Evolutionary conservation across 2,797 vertebrate genomes (phyloP).

Genomic region (Sebastes kiyomatsui): DNA sequence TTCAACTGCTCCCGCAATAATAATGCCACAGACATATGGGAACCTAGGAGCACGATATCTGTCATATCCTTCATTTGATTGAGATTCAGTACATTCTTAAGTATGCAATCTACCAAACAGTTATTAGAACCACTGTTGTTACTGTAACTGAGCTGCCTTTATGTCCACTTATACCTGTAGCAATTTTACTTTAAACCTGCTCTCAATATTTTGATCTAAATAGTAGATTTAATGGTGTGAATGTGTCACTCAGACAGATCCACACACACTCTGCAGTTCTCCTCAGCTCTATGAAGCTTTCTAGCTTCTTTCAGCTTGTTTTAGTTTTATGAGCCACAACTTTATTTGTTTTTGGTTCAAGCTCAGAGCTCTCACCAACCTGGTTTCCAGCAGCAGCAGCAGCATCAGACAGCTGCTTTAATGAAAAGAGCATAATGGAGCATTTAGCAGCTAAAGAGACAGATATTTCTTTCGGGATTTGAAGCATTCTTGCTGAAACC

Average conservation of each 20-base stretch:
- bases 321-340: background rate
- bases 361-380: background rate
- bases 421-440: background rate
- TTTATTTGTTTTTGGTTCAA: background rate
- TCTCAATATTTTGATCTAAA: too few relatives aligned
- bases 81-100: background rate
- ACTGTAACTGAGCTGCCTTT: background rate
- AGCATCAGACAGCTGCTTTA: background rate
- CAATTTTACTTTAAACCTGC: background rate
- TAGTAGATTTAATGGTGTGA: too few relatives aligned
- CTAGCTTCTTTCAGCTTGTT: background rate
- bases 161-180: background rate
- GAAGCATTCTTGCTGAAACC: background rate
- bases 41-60: background rate
- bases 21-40: background rate
- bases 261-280: background rate
- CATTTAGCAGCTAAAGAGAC: background rate
- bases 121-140: background rate
- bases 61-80: background rate
- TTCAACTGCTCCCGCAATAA: constrained; percentile 28
- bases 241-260: too few relatives aligned
- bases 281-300: background rate
- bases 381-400: background rate
- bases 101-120: background rate
- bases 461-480: background rate